phyloP scores from a whole-genome alignment of 2,888 invertebrate genomes.

The Diploptera punctata region DNA sequence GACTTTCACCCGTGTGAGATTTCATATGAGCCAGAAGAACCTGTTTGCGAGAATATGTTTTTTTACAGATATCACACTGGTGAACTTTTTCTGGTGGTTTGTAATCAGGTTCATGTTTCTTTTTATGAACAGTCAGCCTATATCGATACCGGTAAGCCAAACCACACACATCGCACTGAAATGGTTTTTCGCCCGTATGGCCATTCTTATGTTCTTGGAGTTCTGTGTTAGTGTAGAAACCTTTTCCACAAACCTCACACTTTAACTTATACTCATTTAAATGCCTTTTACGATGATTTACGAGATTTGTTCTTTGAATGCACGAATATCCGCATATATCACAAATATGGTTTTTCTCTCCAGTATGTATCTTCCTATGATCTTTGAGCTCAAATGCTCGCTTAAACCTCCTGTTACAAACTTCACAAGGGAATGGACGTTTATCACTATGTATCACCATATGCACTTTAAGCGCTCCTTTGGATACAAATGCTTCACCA shows the following conservation, averaged over 20 bases:
- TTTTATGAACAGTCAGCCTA: constrained; percentile 48
- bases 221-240: constrained; percentile 59
- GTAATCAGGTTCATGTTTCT: constrained; percentile 51
- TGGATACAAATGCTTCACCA: constrained; percentile 45
- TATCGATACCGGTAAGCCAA: constrained; percentile 38
- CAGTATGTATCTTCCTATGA: constrained; percentile 41
- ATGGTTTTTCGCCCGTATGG: constrained; percentile 62
- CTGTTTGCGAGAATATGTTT: constrained; percentile 54
- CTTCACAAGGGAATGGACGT: constrained; percentile 40
- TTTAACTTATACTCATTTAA: constrained; percentile 45
- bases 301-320: constrained; percentile 39
- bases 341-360: constrained; percentile 39
- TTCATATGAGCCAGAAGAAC: constrained; percentile 54
- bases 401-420: constrained; percentile 40
- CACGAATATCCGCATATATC: constrained; percentile 39
- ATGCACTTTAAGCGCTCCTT: constrained; percentile 40
- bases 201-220: constrained; percentile 65
- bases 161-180: constrained; percentile 58
- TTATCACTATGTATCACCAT: constrained; percentile 42
- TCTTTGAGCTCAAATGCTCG: constrained; percentile 39
- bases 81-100: constrained; percentile 55
- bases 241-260: constrained; percentile 62
- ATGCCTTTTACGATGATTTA: constrained; percentile 40
- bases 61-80: constrained; percentile 54
- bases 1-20: constrained; percentile 55